A percentile compares a stretch with the other conserved stretches of the same genome.
Conservation (phyloP, 2,888 invertebrate genomes). For the Ommatoiulus sabulosus region DNA sequence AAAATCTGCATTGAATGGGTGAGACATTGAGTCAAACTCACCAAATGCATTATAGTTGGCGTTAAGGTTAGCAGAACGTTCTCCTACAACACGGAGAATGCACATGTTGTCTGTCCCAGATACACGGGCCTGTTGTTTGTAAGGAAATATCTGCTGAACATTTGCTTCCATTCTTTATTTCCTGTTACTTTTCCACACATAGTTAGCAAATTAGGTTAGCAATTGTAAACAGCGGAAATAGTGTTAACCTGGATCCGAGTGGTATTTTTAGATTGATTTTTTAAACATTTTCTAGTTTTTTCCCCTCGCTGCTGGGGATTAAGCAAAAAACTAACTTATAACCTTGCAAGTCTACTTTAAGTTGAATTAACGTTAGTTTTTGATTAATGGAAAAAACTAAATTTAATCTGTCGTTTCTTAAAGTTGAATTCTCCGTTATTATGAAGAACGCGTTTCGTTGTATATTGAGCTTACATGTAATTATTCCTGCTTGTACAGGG, state of each 20-base stretch:
- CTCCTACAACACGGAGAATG: too few species aligned
- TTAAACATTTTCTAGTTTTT: neutral
- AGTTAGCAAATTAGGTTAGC: conserved; percentile 13
- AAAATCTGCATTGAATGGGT: too few species aligned
- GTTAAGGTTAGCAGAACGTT: neutral
- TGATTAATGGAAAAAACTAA: too few species aligned
- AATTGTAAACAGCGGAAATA: conserved; percentile 29
- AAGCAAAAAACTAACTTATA: neutral
- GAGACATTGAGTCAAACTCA: too few species aligned
- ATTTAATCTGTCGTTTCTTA: too few species aligned
- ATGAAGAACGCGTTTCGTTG: too few species aligned
- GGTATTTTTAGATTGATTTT: neutral
- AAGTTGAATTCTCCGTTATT: too few species aligned
- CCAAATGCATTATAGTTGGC: neutral
- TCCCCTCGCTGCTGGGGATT: neutral
- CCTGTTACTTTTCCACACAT: neutral
- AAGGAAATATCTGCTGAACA: conserved; percentile 26
- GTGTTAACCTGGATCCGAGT: conserved; percentile 11
- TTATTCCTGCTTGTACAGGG: too few species aligned
- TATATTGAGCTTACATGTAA: too few species aligned
- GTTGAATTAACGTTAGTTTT: too few species aligned
- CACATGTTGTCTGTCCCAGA: neutral
- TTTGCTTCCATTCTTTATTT: neutral
- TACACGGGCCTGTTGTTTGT: neutral
- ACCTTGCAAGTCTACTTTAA: too few species aligned